These are phyloP conservation scores for Temnothorax longispinosus DNA, from an alignment of 1,140 invertebrate species.

Conservation along the genomic window DNA sequence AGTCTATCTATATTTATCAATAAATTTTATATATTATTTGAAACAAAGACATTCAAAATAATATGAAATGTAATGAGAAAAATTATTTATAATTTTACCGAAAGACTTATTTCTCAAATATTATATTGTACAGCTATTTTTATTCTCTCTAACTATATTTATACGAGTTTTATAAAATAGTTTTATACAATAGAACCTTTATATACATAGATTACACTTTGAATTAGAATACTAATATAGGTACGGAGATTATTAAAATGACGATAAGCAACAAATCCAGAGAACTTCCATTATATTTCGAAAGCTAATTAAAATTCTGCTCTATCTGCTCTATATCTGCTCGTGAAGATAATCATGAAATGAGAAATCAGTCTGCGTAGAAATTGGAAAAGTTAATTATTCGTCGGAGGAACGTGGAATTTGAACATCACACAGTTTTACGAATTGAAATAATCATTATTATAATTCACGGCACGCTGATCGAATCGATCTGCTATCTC, in stretches of 20 bases:
- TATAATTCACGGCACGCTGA: not conserved
- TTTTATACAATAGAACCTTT: not conserved
- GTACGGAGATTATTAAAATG: not conserved
- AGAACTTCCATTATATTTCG: not conserved
- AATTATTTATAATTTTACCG: not conserved
- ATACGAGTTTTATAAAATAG: not conserved
- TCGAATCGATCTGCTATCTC: not conserved
- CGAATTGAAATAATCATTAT: not conserved
- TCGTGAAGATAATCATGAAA: not conserved
- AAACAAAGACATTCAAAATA: not conserved
- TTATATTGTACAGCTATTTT: not conserved
- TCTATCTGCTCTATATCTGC: not conserved
- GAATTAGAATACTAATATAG: not conserved
- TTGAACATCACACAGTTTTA: not conserved
- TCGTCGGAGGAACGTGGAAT: not conserved
- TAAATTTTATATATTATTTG: not conserved
- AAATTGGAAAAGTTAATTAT: constrained; percentile 24
- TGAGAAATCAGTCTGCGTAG: not conserved
- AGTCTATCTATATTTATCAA: not conserved
- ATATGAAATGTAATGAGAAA: not conserved
- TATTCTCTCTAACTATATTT: not conserved
- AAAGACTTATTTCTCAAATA: not conserved
- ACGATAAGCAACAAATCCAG: not conserved
- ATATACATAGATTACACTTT: not conserved
- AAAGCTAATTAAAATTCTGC: not conserved